Base-by-base conservation (phyloP, 2,113 vertebrate species). In the Chaenogobius annularis region DNA sequence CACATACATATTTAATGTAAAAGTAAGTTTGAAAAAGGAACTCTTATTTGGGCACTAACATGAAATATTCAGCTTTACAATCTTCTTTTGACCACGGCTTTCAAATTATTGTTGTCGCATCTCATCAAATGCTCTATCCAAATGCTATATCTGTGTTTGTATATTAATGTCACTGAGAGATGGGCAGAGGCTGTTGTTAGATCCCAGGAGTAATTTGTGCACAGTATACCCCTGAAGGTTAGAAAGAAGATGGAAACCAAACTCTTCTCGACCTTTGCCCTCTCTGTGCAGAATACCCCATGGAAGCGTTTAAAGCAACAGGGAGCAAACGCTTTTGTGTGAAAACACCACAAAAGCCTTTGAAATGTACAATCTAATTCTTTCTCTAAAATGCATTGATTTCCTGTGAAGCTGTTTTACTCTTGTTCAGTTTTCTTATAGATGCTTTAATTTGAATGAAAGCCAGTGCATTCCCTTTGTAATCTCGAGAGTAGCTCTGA, bases 261-360 rank as follows among this genome's bases (percentile, higher is more conserved):
- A 83, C 75, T 83, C 74, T 67, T 73, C 40, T 17, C 64, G 58
- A 85, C 75, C 74, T 64, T 74, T 84, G 70, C 67, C 63, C 75
- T 74, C 43, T 68, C 55, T 70, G 69, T 70, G 68, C 78, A 31
- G 58, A 86, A 73, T 70, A 80, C 63, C 61, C 77, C 71, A 59
- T 71, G 80, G 84, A 86, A 82, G 73, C 69, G 70, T 71, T 80
- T 75, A 78, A 77, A 79, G 67, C 88, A 71, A 65, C 66, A 73
- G 56, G 71, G 78, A 89, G 59, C 43, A 46, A 63, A 67, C 58
- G 59, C 75, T 72, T 70, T 52, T 58, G 65, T 80, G 52, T 83
- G 79, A 80, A 82, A 47, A 70, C 56, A 70, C 72, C 0, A 7
- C 43, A 73, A 75, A 73, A 74, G 52, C 70, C 22, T 69, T 70